phyloP scores from a whole-genome alignment of 2,113 vertebrate genomes.

The Corydoras sp. region DNA sequence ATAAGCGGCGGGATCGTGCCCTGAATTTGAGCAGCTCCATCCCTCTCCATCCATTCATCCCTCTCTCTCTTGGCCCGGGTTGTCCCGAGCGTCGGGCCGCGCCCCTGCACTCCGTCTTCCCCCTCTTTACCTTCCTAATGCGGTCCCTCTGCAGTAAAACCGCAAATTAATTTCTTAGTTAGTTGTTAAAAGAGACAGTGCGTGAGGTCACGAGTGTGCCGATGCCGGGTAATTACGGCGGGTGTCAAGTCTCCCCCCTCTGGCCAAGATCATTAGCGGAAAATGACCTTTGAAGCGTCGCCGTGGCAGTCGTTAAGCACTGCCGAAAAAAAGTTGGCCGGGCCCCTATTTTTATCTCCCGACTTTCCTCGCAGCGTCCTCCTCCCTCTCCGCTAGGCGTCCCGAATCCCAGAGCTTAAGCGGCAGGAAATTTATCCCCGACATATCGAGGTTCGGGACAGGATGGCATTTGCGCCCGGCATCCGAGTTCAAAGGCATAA shows the following conservation, averaged over 20 bases:
- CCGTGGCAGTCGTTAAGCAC: conserved; percentile 30
- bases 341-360: neutral
- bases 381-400: neutral
- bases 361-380: conserved; percentile 7
- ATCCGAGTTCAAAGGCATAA: conserved; percentile 24
- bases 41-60: conserved; percentile 2
- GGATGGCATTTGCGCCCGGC: conserved; percentile 18
- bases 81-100: neutral
- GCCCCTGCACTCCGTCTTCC: conserved; percentile 9
- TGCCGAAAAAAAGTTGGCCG: conserved; percentile 8
- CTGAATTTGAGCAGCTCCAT: conserved; percentile 31
- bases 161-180: conserved; percentile 28
- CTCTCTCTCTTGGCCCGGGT: conserved; percentile 20
- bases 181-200: conserved; percentile 33
- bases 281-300: conserved; percentile 36
- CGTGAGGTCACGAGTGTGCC: neutral
- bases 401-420: conserved; percentile 16
- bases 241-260: conserved; percentile 10
- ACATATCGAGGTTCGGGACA: conserved; percentile 26
- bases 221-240: conserved; percentile 29
- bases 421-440: conserved; percentile 14
- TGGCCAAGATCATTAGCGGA: conserved; percentile 38
- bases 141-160: conserved; percentile 17
- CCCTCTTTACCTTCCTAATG: conserved; percentile 40
- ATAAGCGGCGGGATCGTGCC: conserved; percentile 33